These are phyloP conservation scores for Scelioninae gen. 1 DNA, from an alignment of 2,888 invertebrate genomes.

Conservation along the genomic window DNA sequence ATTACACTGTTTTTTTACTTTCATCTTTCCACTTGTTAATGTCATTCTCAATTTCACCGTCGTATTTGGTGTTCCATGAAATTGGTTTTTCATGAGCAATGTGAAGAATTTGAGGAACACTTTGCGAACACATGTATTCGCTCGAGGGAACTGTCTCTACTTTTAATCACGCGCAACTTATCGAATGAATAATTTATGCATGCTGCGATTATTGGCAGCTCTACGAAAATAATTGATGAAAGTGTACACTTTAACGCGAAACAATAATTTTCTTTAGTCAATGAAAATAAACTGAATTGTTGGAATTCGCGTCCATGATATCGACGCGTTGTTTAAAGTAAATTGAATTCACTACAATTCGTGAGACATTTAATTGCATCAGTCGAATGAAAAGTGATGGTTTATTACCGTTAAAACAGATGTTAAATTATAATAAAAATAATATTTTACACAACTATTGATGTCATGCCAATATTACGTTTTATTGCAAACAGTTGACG, in stretches of 20 bases:
- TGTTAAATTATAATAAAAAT: too few species aligned
- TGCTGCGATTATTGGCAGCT: slow-evolving; percentile 15
- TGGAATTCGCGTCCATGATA: slow-evolving; percentile 5
- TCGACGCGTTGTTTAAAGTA: slow-evolving; percentile 9
- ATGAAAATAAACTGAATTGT: slow-evolving; percentile 9
- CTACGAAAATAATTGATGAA: slow-evolving; percentile 28
- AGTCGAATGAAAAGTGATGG: too few species aligned
- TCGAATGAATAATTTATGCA: slow-evolving; percentile 27
- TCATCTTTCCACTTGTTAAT: slow-evolving; percentile 8
- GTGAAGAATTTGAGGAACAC: slow-evolving; percentile 21
- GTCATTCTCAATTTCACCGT: slow-evolving; percentile 11
- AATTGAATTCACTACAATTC: slow-evolving; percentile 17
- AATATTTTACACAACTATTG: too few species aligned
- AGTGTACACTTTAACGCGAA: slow-evolving; percentile 1
- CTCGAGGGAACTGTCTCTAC: slow-evolving; percentile 4
- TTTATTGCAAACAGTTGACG: too few species aligned
- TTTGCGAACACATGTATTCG: slow-evolving; percentile 18
- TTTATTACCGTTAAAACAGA: too few species aligned
- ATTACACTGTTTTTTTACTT: not conserved
- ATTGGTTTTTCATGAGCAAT: slow-evolving; percentile 22
- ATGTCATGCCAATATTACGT: too few species aligned
- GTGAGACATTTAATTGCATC: slow-evolving; percentile 19
- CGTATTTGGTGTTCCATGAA: slow-evolving; percentile 11
- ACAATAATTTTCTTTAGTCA: slow-evolving; percentile 21
- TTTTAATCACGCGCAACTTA: slow-evolving; percentile 33